A percentile compares a stretch with the other conserved stretches of the same genome.
Conservation (phyloP, 2,888 invertebrate genomes). For the Dicroscelio sp. region DNA sequence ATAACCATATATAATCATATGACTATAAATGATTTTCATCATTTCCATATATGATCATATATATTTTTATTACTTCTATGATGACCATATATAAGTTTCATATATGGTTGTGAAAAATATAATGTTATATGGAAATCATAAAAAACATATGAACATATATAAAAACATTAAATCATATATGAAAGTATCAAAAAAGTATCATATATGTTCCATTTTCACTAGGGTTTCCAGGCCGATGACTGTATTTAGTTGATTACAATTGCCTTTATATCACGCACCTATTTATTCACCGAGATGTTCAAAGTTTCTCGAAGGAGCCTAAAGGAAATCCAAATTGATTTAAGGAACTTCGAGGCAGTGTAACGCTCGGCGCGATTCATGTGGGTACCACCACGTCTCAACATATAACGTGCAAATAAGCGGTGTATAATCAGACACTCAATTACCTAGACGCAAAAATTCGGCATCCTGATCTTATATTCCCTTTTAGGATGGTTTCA, state of each 20-base stretch:
- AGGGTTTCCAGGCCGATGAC: too few relatives aligned
- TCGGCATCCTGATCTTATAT: not conserved
- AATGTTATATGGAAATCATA: too few relatives aligned
- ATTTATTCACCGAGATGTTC: conserved; percentile 50
- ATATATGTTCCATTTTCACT: not conserved
- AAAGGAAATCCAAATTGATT: conserved; percentile 65
- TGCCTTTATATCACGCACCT: conserved; percentile 8
- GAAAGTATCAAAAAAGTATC: not conserved
- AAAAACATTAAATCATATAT: not conserved
- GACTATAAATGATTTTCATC: too few relatives aligned
- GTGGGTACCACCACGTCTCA: conserved; percentile 46
- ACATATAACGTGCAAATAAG: conserved; percentile 26
- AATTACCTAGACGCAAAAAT: conserved; percentile 5
- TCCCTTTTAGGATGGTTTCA: too few relatives aligned
- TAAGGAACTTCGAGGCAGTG: conserved; percentile 56
- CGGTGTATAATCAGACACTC: conserved; percentile 36
- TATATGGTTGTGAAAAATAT: not conserved
- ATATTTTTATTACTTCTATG: too few relatives aligned
- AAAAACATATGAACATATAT: too few relatives aligned
- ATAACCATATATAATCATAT: too few relatives aligned
- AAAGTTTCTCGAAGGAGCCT: conserved; percentile 39
- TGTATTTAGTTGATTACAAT: conserved; percentile 24
- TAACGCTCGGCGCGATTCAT: conserved; percentile 42
- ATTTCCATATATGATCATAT: too few relatives aligned
- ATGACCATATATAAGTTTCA: too few relatives aligned